A percentile compares a stretch with the other conserved stretches of the same genome.
phyloP scores from a whole-genome alignment of 2,797 vertebrate genomes.

The Rhabdophis nuchalis region DNA sequence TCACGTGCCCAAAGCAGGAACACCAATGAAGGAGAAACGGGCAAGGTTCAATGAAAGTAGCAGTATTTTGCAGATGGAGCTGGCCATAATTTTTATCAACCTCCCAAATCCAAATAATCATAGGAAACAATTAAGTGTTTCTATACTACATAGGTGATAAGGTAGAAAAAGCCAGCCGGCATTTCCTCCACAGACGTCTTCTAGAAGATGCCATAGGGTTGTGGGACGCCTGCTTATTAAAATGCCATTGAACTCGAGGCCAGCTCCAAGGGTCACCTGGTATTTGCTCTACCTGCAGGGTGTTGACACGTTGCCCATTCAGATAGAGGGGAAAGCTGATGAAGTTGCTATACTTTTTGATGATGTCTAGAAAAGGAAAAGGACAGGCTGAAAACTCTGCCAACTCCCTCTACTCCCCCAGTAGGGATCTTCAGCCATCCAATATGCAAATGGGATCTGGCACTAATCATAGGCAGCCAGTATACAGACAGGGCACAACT shows the following conservation, averaged over 20 bases:
- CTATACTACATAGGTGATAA: neutral
- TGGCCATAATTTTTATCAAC: neutral
- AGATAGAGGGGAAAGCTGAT: slow-evolving; percentile 93
- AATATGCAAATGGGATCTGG: neutral
- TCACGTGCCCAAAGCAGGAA: neutral
- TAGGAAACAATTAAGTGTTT: neutral
- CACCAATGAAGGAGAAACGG: neutral
- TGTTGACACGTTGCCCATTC: slow-evolving; percentile 89
- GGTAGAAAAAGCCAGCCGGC: neutral
- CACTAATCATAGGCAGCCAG: neutral
- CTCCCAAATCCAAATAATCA: neutral
- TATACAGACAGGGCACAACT: neutral
- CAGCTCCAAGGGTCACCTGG: neutral
- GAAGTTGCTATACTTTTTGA: slow-evolving; percentile 98
- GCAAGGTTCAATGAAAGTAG: neutral
- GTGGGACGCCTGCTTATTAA: too few species aligned
- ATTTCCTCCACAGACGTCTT: neutral
- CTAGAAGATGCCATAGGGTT: neutral
- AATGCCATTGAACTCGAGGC: too few species aligned
- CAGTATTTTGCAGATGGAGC: neutral
- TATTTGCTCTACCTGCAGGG: slow-evolving; percentile 80
- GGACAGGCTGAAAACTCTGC: neutral
- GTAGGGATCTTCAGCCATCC: neutral
- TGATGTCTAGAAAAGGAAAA: slow-evolving; percentile 77
- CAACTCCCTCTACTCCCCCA: neutral